These are phyloP conservation scores for Symphodus melops DNA, from an alignment of 2,113 vertebrate species.

Conservation along the genomic window DNA sequence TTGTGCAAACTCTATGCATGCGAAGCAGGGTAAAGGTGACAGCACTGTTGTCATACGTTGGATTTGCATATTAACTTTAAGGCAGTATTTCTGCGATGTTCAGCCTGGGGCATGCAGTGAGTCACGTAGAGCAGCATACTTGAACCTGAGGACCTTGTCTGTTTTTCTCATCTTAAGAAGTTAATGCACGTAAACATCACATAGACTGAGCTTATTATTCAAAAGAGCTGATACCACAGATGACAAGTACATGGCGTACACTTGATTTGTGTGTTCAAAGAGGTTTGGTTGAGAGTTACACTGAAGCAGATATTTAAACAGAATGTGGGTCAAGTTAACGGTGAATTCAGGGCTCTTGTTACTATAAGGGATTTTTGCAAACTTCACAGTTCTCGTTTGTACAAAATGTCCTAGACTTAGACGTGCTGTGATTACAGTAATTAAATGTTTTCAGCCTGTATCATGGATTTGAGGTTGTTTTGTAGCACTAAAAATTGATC, in stretches of 20 bases:
- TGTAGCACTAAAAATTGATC: background rate
- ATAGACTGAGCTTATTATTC: background rate
- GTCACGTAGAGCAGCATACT: background rate
- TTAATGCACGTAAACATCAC: background rate
- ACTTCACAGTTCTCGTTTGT: background rate
- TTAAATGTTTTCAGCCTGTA: background rate
- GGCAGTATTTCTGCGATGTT: background rate
- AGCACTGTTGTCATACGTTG: background rate
- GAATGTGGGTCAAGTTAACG: too few species aligned
- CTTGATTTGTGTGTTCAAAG: too few species aligned
- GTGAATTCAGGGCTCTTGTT: too few species aligned
- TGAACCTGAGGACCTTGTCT: background rate
- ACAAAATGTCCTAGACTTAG: background rate
- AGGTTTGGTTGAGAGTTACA: too few species aligned
- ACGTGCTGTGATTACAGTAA: background rate
- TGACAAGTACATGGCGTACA: background rate
- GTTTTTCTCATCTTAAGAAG: slow-evolving; percentile 8
- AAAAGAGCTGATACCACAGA: background rate
- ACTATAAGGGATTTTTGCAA: background rate
- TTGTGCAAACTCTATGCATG: background rate
- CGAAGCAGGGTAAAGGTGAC: slow-evolving; percentile 12
- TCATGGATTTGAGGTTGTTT: background rate
- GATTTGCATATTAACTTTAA: slow-evolving; percentile 50
- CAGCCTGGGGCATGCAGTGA: slow-evolving; percentile 27
- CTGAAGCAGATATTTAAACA: too few species aligned